Evolutionary conservation across 1,140 invertebrate genomes (phyloP), one percentile per base, ranked within the genome.

Genomic region (Calephelis nemesis): DNA sequence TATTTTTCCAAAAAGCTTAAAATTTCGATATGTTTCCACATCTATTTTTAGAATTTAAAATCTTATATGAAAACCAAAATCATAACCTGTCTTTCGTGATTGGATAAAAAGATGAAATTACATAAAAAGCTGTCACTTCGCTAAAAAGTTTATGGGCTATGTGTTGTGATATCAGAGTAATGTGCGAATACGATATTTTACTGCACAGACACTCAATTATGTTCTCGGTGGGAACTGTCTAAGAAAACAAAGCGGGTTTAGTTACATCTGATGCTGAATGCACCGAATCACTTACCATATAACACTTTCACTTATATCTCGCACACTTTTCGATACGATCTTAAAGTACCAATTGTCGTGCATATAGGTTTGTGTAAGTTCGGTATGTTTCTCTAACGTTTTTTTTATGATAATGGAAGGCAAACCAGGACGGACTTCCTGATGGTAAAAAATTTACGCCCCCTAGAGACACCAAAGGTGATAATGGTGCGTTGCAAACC

Each of bases 201-300:
- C 81, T 76, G 71, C 73, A 66, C 81, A 72, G 86, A 90, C 88
- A 88, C 74, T 81, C 85, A 85, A 90, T 90, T 90, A 90, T 85
- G 80, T 84, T 82, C 80, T 72, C 85, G 82, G 86, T 90, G 88
- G 85, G 85, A 90, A 90, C 84, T 85, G 88, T 88, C 88, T 82
- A 78, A 79, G 82, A 85, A 88, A 85, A 90, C 87, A 88, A 89
- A 88, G 83, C 78, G 84, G 82, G 83, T 87, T 85, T 69, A 76
- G 87, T 90, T 88, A 83, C 85, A 87, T 82, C 82, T 82, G 82
- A 81, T 82, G 79, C 83, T 79, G 81, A 72, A 80, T 80, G 79
- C 72, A 67, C 73, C 70, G 74, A 72, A 75, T 75, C 74, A 73
- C 77, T 72, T 87, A 88, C 87, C 73, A 86, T 70, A 67, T 66